Conservation (phyloP, 2,797 vertebrate genomes). For the Chrosomus eos region DNA sequence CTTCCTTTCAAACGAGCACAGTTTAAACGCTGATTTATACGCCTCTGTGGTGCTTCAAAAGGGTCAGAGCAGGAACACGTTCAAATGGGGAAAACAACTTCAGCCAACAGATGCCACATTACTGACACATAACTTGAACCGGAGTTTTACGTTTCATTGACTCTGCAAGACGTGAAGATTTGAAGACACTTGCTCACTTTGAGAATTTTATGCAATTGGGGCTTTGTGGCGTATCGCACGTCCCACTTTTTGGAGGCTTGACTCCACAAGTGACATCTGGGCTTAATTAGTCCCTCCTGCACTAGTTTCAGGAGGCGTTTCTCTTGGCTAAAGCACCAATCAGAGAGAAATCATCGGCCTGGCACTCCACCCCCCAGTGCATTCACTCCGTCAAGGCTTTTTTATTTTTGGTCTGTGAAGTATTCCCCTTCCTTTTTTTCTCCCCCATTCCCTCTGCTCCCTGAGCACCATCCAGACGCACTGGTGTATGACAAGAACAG, state of each 20-base stretch:
- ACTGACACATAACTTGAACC: not conserved
- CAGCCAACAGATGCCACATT: not conserved
- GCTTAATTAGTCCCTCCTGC: constrained; percentile 63
- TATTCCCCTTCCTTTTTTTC: constrained; percentile 58
- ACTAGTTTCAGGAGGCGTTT: constrained; percentile 73
- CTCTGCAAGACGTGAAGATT: not conserved
- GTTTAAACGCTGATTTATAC: constrained; percentile 75
- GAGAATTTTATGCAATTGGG: constrained; percentile 7
- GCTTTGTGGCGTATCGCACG: not conserved
- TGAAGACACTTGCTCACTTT: constrained; percentile 13
- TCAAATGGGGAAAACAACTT: constrained; percentile 24
- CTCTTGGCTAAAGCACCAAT: constrained; percentile 72
- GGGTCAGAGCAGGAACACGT: constrained; percentile 33
- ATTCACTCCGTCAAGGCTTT: constrained; percentile 75
- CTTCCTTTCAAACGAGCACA: constrained; percentile 72
- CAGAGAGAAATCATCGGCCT: constrained; percentile 53
- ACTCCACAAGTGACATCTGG: constrained; percentile 49
- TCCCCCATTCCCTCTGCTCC: constrained; percentile 69
- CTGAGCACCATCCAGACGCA: constrained; percentile 73
- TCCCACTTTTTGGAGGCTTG: constrained; percentile 35
- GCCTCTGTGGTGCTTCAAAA: constrained; percentile 65
- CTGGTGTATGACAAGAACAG: constrained; percentile 71
- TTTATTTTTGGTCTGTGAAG: constrained; percentile 65
- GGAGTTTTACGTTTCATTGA: not conserved
- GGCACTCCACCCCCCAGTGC: constrained; percentile 64